Conservation (phyloP, 2,888 invertebrate species). For the Scaptomyza tumidula region DNA sequence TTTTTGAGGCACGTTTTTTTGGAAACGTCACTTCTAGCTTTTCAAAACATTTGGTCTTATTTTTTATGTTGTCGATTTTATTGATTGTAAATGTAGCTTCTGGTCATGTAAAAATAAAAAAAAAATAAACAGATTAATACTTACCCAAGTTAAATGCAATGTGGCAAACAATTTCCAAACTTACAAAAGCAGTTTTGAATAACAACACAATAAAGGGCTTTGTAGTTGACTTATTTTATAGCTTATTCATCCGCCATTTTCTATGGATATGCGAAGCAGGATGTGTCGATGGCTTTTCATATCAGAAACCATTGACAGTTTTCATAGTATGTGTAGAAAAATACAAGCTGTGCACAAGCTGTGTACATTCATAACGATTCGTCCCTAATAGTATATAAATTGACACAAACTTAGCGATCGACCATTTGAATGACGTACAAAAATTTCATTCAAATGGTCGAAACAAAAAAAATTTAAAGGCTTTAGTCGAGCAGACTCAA, state of each 20-base stretch:
- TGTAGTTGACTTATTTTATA: constrained; percentile 25
- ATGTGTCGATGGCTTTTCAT: constrained; percentile 78
- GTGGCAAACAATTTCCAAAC: constrained; percentile 1
- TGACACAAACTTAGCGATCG: constrained; percentile 13
- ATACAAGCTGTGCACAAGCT: constrained; percentile 7
- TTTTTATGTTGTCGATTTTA: too few species aligned
- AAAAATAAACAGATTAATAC: too few species aligned
- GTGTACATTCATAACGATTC: neutral
- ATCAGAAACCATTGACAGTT: constrained; percentile 59
- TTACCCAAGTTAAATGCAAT: constrained; percentile 4
- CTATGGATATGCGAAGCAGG: constrained; percentile 69
- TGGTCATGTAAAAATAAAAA: too few species aligned
- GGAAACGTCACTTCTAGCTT: too few species aligned
- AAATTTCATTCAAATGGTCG: too few species aligned
- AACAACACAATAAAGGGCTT: constrained; percentile 41
- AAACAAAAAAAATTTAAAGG: too few species aligned
- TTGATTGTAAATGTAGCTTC: too few species aligned
- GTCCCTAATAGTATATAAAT: neutral
- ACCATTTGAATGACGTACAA: constrained; percentile 8
- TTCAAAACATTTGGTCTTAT: too few species aligned
- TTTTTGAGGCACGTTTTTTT: too few species aligned
- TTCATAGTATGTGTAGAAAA: constrained; percentile 10
- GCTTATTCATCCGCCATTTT: constrained; percentile 58
- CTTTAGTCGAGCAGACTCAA: too few species aligned
- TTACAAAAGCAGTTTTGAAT: constrained; percentile 50